These are phyloP conservation scores for Drosophila baimaii DNA, from an alignment of 1,140 invertebrate genomes.

Conservation along the genomic window DNA sequence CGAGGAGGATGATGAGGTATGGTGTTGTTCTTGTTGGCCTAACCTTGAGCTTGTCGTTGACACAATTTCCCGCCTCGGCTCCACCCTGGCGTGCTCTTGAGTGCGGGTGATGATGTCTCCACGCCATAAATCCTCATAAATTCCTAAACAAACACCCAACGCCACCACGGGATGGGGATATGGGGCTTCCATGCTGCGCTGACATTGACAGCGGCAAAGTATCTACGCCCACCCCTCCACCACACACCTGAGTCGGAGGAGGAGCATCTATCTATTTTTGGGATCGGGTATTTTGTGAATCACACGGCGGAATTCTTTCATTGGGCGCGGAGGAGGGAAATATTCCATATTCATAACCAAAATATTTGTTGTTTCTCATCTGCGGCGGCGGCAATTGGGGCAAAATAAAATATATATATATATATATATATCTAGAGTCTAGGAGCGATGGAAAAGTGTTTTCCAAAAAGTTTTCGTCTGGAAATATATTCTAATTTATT, in stretches of 20 bases:
- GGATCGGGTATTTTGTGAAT: slow-evolving; percentile 49
- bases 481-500: background rate
- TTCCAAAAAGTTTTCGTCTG: slow-evolving; percentile 14
- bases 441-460: background rate
- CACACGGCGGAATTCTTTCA: slow-evolving; percentile 64
- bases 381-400: slow-evolving; percentile 8
- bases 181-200: slow-evolving; percentile 58
- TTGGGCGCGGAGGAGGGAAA: slow-evolving; percentile 34
- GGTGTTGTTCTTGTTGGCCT: slow-evolving; percentile 50
- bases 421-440: slow-evolving; percentile 13
- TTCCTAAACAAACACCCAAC: slow-evolving; percentile 48
- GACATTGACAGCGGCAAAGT: slow-evolving; percentile 68
- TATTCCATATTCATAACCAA: slow-evolving; percentile 33
- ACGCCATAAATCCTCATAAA: slow-evolving; percentile 47
- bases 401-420: background rate
- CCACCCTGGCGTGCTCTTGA: slow-evolving; percentile 4
- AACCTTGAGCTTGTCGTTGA: slow-evolving; percentile 56
- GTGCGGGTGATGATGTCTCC: slow-evolving; percentile 50
- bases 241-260: slow-evolving; percentile 43
- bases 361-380: slow-evolving; percentile 17
- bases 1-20: slow-evolving; percentile 80
- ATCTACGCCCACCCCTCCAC: slow-evolving; percentile 34
- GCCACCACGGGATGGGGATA: slow-evolving; percentile 4
- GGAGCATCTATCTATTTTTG: slow-evolving; percentile 62
- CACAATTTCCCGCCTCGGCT: slow-evolving; percentile 37